A percentile compares a stretch with the other conserved stretches of the same genome.
These are phyloP conservation scores for Amblyjoppa proteus DNA, from an alignment of 2,888 invertebrate species.

Conservation along the genomic window DNA sequence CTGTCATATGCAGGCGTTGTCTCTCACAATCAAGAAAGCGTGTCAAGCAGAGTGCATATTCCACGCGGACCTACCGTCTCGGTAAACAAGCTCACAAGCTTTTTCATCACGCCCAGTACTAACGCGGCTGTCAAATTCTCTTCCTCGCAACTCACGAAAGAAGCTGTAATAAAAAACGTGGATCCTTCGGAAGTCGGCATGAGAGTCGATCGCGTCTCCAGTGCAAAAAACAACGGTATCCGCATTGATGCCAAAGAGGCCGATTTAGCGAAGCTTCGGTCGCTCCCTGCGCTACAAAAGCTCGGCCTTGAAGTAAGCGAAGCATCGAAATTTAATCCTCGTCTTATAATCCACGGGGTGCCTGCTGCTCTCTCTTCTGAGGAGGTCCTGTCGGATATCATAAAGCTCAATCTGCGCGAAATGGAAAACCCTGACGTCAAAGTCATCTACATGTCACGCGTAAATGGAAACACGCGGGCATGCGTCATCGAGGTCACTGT, in stretches of 20 bases:
- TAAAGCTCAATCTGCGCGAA: too few species aligned
- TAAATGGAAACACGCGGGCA: neutral
- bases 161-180: neutral
- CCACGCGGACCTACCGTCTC: too few species aligned
- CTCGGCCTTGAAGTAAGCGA: too few species aligned
- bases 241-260: constrained; percentile 1
- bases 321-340: constrained; percentile 9
- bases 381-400: neutral
- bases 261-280: neutral
- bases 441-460: constrained; percentile 5
- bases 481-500: neutral
- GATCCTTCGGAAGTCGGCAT: neutral
- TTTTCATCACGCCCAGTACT: neutral
- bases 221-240: constrained; percentile 3
- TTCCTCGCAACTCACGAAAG: neutral
- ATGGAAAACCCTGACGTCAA: neutral
- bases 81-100: neutral
- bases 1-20: neutral
- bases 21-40: neutral
- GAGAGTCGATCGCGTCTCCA: neutral
- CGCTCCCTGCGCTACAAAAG: neutral
- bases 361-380: neutral
- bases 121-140: neutral
- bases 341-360: constrained; percentile 6
- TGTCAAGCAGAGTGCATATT: neutral